A percentile compares a stretch with the other conserved stretches of the same genome.
Conservation (phyloP, 2,113 vertebrate genomes). For the Trinectes maculatus region DNA sequence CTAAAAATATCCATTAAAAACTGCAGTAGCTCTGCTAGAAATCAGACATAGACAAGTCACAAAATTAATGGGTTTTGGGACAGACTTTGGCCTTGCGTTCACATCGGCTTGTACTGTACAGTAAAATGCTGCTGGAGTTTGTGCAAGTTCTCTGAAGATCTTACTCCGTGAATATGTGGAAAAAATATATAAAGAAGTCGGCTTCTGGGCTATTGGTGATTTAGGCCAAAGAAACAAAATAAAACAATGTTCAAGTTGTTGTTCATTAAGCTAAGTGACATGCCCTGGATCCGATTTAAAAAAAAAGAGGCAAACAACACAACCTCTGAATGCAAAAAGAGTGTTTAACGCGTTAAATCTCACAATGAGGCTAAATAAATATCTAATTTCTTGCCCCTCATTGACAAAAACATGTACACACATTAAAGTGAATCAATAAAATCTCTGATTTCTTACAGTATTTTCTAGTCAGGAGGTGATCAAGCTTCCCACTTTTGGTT, state of each 20-base stretch:
- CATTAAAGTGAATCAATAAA: slow-evolving; percentile 79
- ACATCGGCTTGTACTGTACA: slow-evolving; percentile 23
- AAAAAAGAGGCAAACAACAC: slow-evolving; percentile 10
- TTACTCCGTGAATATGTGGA: no score
- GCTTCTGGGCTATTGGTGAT: no score
- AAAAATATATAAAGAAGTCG: no score
- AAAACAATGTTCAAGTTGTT: background rate
- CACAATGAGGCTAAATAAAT: slow-evolving; percentile 44
- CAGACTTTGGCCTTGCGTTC: slow-evolving; percentile 2
- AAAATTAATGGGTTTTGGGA: background rate
- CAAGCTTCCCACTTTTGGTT: slow-evolving; percentile 59
- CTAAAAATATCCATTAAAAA: background rate
- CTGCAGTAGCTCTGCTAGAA: background rate
- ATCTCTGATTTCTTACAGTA: slow-evolving; percentile 51
- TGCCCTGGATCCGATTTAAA: background rate
- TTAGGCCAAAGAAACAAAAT: slow-evolving; percentile 22
- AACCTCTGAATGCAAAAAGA: slow-evolving; percentile 35
- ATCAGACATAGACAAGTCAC: slow-evolving; percentile 1
- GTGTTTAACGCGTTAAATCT: slow-evolving; percentile 45
- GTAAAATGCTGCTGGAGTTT: slow-evolving; percentile 49
- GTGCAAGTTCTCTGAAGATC: background rate
- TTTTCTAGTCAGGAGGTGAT: slow-evolving; percentile 59
- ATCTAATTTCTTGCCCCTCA: slow-evolving; percentile 14
- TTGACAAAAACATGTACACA: slow-evolving; percentile 47
- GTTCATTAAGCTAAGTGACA: background rate